Percentiles rank a stretch among this genome's conserved stretches.
Evolutionary conservation across 2,888 invertebrate species (phyloP).

Genomic region (Disparrhopalites patrizii): DNA sequence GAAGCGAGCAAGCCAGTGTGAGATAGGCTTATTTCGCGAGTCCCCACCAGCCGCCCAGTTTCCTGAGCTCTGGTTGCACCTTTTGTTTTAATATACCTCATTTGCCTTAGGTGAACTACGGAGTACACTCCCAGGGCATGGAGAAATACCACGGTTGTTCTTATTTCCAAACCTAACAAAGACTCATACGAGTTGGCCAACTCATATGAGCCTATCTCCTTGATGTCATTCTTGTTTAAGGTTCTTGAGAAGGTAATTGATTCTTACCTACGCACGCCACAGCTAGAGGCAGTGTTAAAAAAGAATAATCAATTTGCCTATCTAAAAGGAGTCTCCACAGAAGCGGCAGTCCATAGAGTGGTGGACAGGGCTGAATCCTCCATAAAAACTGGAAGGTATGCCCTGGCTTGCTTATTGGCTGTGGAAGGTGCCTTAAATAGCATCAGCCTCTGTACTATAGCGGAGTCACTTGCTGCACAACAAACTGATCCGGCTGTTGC

Average conservation of each 20-base stretch:
- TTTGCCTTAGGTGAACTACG: too few relatives aligned
- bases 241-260: not conserved
- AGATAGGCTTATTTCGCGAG: too few relatives aligned
- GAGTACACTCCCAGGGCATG: not conserved
- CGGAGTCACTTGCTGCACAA: not conserved
- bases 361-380: conserved; percentile 9
- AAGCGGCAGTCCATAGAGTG: conserved; percentile 30
- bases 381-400: conserved; percentile 24
- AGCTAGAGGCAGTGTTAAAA: not conserved
- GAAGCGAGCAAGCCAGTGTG: too few relatives aligned
- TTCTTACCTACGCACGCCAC: not conserved
- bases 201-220: not conserved
- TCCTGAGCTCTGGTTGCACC: too few relatives aligned
- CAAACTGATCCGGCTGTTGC: not conserved
- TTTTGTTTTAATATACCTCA: too few relatives aligned
- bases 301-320: conserved; percentile 17
- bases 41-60: too few relatives aligned
- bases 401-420: conserved; percentile 36
- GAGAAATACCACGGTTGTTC: not conserved
- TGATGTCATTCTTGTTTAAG: not conserved
- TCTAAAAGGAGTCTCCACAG: conserved; percentile 29
- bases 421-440: conserved; percentile 48
- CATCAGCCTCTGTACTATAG: conserved; percentile 18
- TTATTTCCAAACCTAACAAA: not conserved
- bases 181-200: not conserved